These are phyloP conservation scores for Silurus aristotelis DNA, from an alignment of 2,797 vertebrate species.

Conservation along the genomic window DNA sequence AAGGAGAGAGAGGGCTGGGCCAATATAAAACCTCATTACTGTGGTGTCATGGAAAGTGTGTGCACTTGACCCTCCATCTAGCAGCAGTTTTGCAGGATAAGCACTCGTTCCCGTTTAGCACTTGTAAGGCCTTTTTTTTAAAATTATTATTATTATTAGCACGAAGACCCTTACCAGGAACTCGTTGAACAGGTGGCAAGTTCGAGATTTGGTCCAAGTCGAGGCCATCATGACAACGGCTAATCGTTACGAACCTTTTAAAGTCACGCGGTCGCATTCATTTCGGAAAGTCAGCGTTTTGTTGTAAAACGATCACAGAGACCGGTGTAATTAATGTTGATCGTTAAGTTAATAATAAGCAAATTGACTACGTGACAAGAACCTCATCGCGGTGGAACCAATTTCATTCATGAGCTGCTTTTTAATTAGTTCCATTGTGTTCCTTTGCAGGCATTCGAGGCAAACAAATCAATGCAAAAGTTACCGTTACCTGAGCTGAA, in stretches of 20 bases:
- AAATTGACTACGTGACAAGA: not conserved
- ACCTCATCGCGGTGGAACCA: not conserved
- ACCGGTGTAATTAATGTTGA: conserved; percentile 5
- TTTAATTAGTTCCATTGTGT: conserved; percentile 20
- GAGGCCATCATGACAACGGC: not conserved
- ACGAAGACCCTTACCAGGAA: not conserved
- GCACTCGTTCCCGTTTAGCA: conserved; percentile 58
- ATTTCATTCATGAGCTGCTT: not conserved
- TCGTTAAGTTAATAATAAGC: conserved; percentile 10
- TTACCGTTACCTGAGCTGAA: not conserved
- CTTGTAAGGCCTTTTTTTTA: conserved; percentile 33
- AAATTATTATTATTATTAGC: not conserved
- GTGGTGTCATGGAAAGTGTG: conserved; percentile 61
- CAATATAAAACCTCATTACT: conserved; percentile 62
- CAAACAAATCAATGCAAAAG: not conserved
- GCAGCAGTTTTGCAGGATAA: conserved; percentile 59
- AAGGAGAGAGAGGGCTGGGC: conserved; percentile 46
- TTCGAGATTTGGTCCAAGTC: not conserved
- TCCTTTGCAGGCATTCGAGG: not conserved
- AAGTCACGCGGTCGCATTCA: too few relatives aligned
- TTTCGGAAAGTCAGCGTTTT: not conserved
- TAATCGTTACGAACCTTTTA: not conserved
- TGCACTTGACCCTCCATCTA: conserved; percentile 59
- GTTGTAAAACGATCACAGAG: not conserved
- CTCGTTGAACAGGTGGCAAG: conserved; percentile 10